A percentile compares a stretch with the other conserved stretches of the same genome.
Conservation (phyloP, 2,113 vertebrate genomes). For the Plotosus lineatus region DNA sequence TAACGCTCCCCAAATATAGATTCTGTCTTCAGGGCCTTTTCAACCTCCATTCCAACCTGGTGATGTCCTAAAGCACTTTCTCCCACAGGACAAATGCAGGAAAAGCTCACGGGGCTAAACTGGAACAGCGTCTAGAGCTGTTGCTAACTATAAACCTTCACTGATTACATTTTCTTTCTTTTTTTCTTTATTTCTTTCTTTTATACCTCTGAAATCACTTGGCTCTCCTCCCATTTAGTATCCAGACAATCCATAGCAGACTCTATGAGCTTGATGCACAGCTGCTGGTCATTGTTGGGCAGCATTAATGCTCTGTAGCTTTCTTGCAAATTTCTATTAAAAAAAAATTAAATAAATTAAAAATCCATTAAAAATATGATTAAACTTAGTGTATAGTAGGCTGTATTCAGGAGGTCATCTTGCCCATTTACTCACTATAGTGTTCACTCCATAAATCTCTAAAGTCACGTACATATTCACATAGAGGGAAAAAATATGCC, state of each 20-base stretch:
- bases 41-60: conserved; percentile 32
- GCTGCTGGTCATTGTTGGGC: conserved; percentile 68
- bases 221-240: conserved; percentile 70
- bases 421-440: no score
- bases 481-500: no score
- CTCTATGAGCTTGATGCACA: conserved; percentile 70
- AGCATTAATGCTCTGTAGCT: conserved; percentile 70
- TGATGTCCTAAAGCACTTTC: conserved; percentile 10
- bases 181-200: not conserved
- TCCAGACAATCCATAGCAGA: conserved; percentile 72
- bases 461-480: no score
- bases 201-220: conserved; percentile 48
- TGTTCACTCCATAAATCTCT: no score
- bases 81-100: not conserved
- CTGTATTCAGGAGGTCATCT: no score
- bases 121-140: not conserved
- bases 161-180: not conserved
- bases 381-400: no score
- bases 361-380: not conserved
- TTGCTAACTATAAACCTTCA: not conserved
- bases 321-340: conserved; percentile 45
- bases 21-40: conserved; percentile 47
- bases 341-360: not conserved
- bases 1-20: conserved; percentile 34
- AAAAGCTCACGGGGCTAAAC: conserved; percentile 16